Percentiles rank a stretch among this genome's conserved stretches.
Evolutionary conservation across 2,113 vertebrate genomes (phyloP).

Genomic region (Balaeniceps rex): DNA sequence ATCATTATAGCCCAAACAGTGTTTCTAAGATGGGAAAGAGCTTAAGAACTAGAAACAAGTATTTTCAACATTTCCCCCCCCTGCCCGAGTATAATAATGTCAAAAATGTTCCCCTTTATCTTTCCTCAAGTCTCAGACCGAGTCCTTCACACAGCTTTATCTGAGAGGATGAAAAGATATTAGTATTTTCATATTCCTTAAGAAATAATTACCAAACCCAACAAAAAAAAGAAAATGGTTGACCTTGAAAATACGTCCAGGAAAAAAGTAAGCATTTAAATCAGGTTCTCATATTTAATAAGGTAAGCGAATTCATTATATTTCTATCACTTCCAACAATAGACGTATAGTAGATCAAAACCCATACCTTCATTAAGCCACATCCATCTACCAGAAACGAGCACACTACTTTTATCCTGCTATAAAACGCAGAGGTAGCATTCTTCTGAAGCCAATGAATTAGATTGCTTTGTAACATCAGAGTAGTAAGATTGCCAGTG

Average conservation of each 20-base stretch:
- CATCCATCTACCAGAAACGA: not conserved
- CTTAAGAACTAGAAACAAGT: not conserved
- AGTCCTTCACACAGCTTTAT: not conserved
- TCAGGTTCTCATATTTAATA: not conserved
- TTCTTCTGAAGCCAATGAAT: constrained; percentile 1
- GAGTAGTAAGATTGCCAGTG: not conserved
- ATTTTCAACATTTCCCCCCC: not conserved
- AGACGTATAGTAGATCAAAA: not conserved
- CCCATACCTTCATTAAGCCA: not conserved
- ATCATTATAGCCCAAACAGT: not conserved
- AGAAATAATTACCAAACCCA: not conserved
- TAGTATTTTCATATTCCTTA: not conserved
- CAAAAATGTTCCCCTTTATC: not conserved
- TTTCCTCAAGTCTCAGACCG: not conserved
- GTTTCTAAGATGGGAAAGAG: not conserved
- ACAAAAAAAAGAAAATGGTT: not conserved
- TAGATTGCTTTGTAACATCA: not conserved
- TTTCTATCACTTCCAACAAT: not conserved
- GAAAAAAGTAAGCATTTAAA: not conserved
- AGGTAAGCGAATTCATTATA: not conserved
- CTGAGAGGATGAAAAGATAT: not conserved
- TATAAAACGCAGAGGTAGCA: not conserved
- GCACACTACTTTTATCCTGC: not conserved
- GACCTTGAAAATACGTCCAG: not conserved
- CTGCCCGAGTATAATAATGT: not conserved